Evolutionary conservation across 2,113 vertebrate species (phyloP).

Genomic region (Rousettus leschenaultii): DNA sequence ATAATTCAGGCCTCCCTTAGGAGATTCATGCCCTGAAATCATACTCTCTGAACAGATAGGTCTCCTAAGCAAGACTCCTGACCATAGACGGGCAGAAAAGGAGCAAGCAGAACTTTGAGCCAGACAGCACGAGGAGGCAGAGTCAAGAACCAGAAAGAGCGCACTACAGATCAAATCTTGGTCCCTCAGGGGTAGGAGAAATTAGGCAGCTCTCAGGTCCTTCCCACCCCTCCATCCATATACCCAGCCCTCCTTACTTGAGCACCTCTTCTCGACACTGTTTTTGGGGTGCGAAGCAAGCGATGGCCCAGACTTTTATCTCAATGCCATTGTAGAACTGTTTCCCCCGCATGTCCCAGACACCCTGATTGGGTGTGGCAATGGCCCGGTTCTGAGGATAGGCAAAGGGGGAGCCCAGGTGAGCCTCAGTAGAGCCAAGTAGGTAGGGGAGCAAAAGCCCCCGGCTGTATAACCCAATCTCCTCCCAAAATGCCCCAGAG

Average conservation of each 20-base stretch:
- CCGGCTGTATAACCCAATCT: not conserved
- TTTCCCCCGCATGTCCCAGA: slow-evolving; percentile 99
- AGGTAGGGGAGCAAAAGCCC: slow-evolving; percentile 27
- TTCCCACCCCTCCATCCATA: slow-evolving; percentile 28
- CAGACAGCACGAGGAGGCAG: not conserved
- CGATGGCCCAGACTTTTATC: slow-evolving; percentile 99
- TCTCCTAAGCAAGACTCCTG: not conserved
- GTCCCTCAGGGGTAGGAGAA: not conserved
- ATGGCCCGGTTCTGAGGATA: slow-evolving; percentile 94
- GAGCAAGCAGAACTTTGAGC: not conserved
- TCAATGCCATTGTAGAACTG: slow-evolving; percentile 99
- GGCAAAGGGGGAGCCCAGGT: slow-evolving; percentile 63
- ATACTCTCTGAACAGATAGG: not conserved
- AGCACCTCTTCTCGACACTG: slow-evolving; percentile 99
- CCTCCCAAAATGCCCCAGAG: slow-evolving; percentile 55
- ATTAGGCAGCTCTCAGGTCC: not conserved
- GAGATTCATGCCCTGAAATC: slow-evolving; percentile 2
- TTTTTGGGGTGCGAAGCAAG: slow-evolving; percentile 99
- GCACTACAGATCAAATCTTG: not conserved
- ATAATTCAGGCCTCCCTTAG: not conserved
- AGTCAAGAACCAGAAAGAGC: not conserved
- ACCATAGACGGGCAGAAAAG: not conserved
- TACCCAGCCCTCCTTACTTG: slow-evolving; percentile 89
- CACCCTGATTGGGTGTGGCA: slow-evolving; percentile 98
- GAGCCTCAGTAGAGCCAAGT: slow-evolving; percentile 66